A percentile compares a stretch with the other conserved stretches of the same genome.
These are phyloP conservation scores for Microctonus hyperodae DNA, from an alignment of 2,888 invertebrate genomes.

Conservation along the genomic window DNA sequence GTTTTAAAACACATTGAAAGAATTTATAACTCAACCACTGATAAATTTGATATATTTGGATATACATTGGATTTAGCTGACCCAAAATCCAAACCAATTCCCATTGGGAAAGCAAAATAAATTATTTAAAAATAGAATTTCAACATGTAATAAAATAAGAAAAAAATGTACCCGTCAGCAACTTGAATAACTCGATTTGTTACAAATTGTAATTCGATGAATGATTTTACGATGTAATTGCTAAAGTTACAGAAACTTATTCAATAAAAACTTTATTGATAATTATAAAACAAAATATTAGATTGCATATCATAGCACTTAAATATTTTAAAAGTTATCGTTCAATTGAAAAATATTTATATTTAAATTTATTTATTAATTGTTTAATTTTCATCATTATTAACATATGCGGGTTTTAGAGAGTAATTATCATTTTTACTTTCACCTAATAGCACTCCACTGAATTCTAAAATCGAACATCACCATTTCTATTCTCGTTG, in stretches of 20 bases:
- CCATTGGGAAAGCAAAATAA: not conserved
- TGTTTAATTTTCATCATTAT: too few relatives aligned
- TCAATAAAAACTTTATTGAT: not conserved
- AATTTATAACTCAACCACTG: slow-evolving; percentile 37
- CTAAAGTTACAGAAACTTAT: not conserved
- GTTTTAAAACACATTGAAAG: slow-evolving; percentile 42
- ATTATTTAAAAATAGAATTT: not conserved
- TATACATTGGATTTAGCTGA: slow-evolving; percentile 44
- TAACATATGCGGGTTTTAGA: not conserved
- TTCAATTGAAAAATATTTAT: not conserved
- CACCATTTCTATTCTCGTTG: too few relatives aligned
- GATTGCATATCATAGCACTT: not conserved
- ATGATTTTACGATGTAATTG: not conserved
- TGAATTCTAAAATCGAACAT: too few relatives aligned
- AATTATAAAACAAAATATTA: not conserved
- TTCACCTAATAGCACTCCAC: too few relatives aligned
- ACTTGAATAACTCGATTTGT: too few relatives aligned
- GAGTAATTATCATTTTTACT: not conserved
- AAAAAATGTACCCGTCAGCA: too few relatives aligned
- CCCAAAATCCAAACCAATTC: slow-evolving; percentile 43
- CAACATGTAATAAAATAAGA: too few relatives aligned
- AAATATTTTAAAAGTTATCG: not conserved
- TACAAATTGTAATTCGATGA: not conserved
- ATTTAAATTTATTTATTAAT: too few relatives aligned
- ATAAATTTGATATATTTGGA: slow-evolving; percentile 30